Evolutionary conservation across 2,797 vertebrate species (phyloP).

Genomic region (Pterois miles): DNA sequence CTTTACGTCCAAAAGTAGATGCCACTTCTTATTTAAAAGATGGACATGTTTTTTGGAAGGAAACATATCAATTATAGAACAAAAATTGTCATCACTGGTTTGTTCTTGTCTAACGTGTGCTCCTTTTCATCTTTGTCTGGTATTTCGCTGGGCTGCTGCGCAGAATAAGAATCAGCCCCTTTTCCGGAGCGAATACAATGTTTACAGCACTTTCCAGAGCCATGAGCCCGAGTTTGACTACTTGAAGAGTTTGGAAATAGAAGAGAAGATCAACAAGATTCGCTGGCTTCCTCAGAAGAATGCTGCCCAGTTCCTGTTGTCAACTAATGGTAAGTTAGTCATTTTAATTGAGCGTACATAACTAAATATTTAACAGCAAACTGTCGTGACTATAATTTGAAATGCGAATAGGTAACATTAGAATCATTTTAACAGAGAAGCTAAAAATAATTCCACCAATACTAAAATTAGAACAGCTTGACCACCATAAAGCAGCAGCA

Average conservation of each 20-base stretch:
- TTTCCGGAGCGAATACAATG: conserved; percentile 97
- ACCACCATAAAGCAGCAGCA: too few relatives aligned
- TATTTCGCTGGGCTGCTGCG: neutral
- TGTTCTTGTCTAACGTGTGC: neutral
- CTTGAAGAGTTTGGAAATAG: conserved; percentile 99
- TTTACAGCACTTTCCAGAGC: conserved; percentile 99
- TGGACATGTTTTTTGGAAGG: neutral
- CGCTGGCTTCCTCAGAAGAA: conserved; percentile 99
- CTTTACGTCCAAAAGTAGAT: neutral
- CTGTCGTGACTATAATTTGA: neutral
- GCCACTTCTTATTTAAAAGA: neutral
- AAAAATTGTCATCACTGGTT: neutral
- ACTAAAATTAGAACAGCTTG: too few relatives aligned
- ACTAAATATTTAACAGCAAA: neutral
- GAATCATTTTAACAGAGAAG: neutral
- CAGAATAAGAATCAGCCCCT: conserved; percentile 95
- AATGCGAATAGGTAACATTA: neutral
- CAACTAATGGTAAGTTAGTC: conserved; percentile 91
- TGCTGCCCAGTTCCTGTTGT: conserved; percentile 97
- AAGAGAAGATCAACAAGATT: conserved; percentile 99
- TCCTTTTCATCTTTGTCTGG: neutral
- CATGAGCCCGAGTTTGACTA: conserved; percentile 99
- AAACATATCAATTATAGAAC: neutral
- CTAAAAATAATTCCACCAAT: too few relatives aligned
- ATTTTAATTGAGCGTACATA: neutral